These are phyloP conservation scores for Agrotis puta DNA, from an alignment of 2,888 invertebrate species.

Conservation along the genomic window DNA sequence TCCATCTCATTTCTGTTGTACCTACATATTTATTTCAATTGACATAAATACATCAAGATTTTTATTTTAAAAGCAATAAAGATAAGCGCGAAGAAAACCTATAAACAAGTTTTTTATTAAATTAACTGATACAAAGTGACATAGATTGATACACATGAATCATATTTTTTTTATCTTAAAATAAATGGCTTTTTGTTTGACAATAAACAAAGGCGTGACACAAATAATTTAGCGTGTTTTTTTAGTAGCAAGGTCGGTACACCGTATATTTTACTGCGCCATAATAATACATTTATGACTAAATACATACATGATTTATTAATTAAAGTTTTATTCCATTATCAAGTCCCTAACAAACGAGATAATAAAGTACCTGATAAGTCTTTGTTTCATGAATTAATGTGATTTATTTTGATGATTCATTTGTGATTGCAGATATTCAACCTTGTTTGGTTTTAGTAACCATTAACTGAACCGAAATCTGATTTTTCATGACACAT, in stretches of 20 bases:
- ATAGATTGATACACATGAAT: slow-evolving; percentile 37
- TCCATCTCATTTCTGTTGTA: too few species aligned
- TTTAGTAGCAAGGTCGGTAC: slow-evolving; percentile 15
- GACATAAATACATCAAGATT: slow-evolving; percentile 15
- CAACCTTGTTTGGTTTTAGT: not conserved
- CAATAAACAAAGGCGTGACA: slow-evolving; percentile 10
- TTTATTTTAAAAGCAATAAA: slow-evolving; percentile 51
- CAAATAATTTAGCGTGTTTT: not conserved
- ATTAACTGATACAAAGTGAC: slow-evolving; percentile 37
- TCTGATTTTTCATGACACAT: too few species aligned
- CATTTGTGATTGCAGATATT: not conserved
- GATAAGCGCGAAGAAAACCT: slow-evolving; percentile 55
- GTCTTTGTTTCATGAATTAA: slow-evolving; percentile 1
- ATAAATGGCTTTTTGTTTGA: slow-evolving; percentile 13
- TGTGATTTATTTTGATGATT: slow-evolving; percentile 28
- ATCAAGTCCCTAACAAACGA: slow-evolving; percentile 1
- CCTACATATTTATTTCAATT: too few species aligned
- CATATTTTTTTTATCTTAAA: slow-evolving; percentile 23
- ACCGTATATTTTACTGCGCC: not conserved
- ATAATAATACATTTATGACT: too few species aligned
- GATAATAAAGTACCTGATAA: slow-evolving; percentile 20
- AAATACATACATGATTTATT: not conserved
- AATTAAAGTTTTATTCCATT: slow-evolving; percentile 5
- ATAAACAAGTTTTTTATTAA: slow-evolving; percentile 42
- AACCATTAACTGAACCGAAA: not conserved